These are phyloP conservation scores for Tamandua tetradactyla DNA, from an alignment of 2,797 vertebrate genomes.

Conservation along the genomic window DNA sequence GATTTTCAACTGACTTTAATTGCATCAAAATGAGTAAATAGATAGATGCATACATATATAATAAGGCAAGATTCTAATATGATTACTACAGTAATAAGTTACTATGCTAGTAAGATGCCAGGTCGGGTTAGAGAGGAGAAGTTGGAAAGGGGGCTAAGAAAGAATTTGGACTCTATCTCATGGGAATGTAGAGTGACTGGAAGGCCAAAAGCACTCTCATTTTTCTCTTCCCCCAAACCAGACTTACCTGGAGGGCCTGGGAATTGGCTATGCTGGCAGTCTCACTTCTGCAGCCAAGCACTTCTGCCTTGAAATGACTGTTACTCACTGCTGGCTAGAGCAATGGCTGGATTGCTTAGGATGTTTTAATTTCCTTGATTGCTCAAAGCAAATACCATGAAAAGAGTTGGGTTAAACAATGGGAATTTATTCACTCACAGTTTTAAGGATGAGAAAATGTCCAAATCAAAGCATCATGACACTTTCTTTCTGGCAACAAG, in stretches of 20 bases:
- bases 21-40: background rate
- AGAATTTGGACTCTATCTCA: background rate
- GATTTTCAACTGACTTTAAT: constrained; percentile 2
- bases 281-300: background rate
- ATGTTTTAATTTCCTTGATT: background rate
- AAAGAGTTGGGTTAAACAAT: too few species aligned
- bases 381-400: too few species aligned
- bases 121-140: background rate
- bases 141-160: background rate
- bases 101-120: background rate
- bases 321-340: background rate
- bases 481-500: too few species aligned
- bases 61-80: background rate
- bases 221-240: background rate
- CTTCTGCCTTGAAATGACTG: background rate
- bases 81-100: too few species aligned
- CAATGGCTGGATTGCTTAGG: background rate
- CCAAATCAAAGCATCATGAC: too few species aligned
- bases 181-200: accelerated
- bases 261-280: background rate
- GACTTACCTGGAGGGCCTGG: background rate
- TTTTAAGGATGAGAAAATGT: too few species aligned
- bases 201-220: background rate
- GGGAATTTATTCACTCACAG: too few species aligned
- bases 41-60: background rate